These are phyloP conservation scores for Prunella fulvescens DNA, from an alignment of 2,113 vertebrate genomes.

Conservation along the genomic window DNA sequence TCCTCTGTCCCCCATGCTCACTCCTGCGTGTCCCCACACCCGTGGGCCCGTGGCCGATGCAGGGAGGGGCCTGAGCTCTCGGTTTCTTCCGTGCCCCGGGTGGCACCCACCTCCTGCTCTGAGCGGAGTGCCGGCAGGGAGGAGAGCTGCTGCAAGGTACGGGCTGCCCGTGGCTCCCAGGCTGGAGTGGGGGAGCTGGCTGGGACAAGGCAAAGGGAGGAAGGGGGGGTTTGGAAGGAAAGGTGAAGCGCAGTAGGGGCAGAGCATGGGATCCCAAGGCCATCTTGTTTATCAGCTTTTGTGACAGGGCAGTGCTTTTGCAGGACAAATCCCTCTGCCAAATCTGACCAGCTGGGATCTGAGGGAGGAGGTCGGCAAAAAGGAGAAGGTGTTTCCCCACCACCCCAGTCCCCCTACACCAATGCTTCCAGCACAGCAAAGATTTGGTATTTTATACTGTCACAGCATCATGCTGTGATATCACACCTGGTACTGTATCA, in stretches of 20 bases:
- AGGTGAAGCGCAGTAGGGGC: not conserved
- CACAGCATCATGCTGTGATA: not conserved
- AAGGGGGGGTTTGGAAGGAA: not conserved
- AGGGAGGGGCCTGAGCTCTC: conserved; percentile 33
- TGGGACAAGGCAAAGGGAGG: not conserved
- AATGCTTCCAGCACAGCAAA: not conserved
- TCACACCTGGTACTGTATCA: rapidly evolving
- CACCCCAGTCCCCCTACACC: not conserved
- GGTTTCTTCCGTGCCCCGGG: not conserved
- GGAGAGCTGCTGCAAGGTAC: conserved; percentile 8
- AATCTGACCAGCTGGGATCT: not conserved
- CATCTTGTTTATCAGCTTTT: not conserved
- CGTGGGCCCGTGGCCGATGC: not conserved
- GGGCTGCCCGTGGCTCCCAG: not conserved
- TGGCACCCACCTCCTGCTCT: not conserved
- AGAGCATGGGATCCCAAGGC: not conserved
- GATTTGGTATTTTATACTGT: not conserved
- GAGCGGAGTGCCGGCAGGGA: not conserved
- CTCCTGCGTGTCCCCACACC: not conserved
- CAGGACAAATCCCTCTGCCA: not conserved
- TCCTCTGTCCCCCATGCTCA: not conserved
- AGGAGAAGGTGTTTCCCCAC: not conserved
- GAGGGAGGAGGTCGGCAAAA: not conserved
- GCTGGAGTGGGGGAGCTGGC: not conserved
- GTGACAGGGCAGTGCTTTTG: not conserved